Percentiles rank a stretch among this genome's conserved stretches.
Evolutionary conservation across 2,888 invertebrate species (phyloP).

Genomic region (Crossocerus cetratus): DNA sequence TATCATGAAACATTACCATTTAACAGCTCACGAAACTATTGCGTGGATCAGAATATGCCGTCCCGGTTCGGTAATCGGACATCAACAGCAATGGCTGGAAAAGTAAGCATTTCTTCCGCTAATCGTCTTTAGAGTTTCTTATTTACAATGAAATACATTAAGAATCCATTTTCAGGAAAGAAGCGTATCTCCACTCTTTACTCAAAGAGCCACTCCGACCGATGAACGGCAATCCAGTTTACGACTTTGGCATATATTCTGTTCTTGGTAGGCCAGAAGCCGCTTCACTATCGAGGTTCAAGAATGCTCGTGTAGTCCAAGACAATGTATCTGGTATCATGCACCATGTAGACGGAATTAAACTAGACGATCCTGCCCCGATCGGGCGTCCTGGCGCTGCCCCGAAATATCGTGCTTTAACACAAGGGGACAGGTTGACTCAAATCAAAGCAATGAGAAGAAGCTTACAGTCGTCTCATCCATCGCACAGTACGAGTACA

Average conservation of each 20-base stretch:
- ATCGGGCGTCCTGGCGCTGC: conserved; percentile 49
- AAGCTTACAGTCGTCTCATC: conserved; percentile 60
- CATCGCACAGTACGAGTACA: conserved; percentile 58
- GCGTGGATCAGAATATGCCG: conserved; percentile 98
- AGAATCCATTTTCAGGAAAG: conserved; percentile 62
- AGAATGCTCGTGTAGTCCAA: conserved; percentile 59
- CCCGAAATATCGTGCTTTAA: conserved; percentile 54
- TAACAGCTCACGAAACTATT: conserved; percentile 95
- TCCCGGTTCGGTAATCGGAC: conserved; percentile 98
- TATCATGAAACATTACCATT: conserved; percentile 97
- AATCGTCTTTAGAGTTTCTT: not conserved
- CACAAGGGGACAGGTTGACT: conserved; percentile 81
- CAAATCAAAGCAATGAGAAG: conserved; percentile 72
- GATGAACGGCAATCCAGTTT: conserved; percentile 72
- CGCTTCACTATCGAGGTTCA: conserved; percentile 52
- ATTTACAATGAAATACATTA: conserved; percentile 15
- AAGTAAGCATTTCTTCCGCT: conserved; percentile 63
- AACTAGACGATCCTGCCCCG: conserved; percentile 68
- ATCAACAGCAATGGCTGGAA: conserved; percentile 95
- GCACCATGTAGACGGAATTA: conserved; percentile 74
- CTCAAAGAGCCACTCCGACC: conserved; percentile 67
- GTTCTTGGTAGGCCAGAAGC: conserved; percentile 60
- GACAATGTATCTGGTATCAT: conserved; percentile 74
- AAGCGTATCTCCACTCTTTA: conserved; percentile 67
- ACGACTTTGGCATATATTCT: conserved; percentile 73